A percentile compares a stretch with the other conserved stretches of the same genome.
These are phyloP conservation scores for Cepphus grylle DNA, from an alignment of 2,113 vertebrate genomes.

Conservation along the genomic window DNA sequence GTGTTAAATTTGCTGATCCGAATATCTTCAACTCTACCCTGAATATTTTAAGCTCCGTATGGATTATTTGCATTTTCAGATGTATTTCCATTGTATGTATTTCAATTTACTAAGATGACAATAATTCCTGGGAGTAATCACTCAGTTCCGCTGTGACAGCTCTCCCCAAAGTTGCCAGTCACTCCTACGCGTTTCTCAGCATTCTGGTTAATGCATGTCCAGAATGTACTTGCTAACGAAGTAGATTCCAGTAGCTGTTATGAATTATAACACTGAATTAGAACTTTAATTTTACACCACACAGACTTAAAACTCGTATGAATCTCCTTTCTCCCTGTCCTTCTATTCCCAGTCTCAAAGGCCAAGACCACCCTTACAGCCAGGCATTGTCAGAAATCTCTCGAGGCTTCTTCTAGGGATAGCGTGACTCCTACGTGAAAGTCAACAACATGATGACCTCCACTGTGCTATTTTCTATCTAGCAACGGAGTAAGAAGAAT, in stretches of 20 bases:
- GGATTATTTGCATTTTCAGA: neutral
- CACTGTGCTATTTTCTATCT: neutral
- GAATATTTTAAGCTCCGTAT: neutral
- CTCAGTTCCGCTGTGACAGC: neutral
- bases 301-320: neutral
- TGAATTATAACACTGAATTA: neutral
- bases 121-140: neutral
- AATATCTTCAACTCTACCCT: neutral
- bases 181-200: neutral
- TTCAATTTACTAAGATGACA: neutral
- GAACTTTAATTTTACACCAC: neutral
- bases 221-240: neutral
- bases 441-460: neutral
- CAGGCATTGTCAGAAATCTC: neutral
- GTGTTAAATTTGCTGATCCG: neutral
- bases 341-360: neutral
- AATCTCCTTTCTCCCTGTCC: neutral
- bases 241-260: neutral
- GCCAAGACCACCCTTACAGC: neutral
- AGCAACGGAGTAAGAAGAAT: neutral
- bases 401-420: neutral
- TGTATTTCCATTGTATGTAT: neutral
- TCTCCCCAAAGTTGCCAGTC: neutral
- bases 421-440: neutral
- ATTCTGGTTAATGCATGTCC: neutral